Evolutionary conservation across 2,888 invertebrate species (phyloP), one percentile per base, ranked within the genome.

Genomic region (Xanthia icteritia): DNA sequence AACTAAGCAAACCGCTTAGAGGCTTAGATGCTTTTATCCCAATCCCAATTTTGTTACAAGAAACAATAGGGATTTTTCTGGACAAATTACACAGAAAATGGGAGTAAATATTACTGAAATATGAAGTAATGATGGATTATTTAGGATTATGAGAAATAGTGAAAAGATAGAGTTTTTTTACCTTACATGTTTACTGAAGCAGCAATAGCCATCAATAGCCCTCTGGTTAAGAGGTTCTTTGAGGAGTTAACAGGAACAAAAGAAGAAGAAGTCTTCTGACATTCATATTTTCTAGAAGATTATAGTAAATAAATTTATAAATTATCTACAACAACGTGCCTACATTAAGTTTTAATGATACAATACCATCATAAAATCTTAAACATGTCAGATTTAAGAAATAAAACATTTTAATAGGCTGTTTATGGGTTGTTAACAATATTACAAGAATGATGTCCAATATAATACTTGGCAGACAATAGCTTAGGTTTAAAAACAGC

Each of bases 391-490:
- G 42, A 73, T 79, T 70, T 67, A 58, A 70, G 66, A 70, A 42
- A 79, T 78, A 74, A 86, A 82, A 79, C 42, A 60, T 42, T 81
- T 75, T 76, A 73, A 76, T 68, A 31, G 63, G 13, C 45, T 67
- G n/a, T 74, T 79, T 78, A 81, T 77, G 60, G 71, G 27, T 31
- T 73, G 45, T 79, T 64, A 76, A 85, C 72, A 75, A 70, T 70
- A 82, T 60, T 64, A 72, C 72, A 39, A 68, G 31, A 77, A 72
- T 83, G 58, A 71, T 76, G 71, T 73, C 61, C 63, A 81, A 86
- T 87, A 83, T n/a, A 86, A 85, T 71, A 73, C 11, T 75, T 61
- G 13, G 42, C 48, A 60, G 56, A 85, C 83, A 87, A 86, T 86
- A 65, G 68, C 48, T 77, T 39, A 76, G 60, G 31, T 84, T 79